phyloP scores from a whole-genome alignment of 1,140 invertebrate genomes.

The Oedothorax gibbosus region DNA sequence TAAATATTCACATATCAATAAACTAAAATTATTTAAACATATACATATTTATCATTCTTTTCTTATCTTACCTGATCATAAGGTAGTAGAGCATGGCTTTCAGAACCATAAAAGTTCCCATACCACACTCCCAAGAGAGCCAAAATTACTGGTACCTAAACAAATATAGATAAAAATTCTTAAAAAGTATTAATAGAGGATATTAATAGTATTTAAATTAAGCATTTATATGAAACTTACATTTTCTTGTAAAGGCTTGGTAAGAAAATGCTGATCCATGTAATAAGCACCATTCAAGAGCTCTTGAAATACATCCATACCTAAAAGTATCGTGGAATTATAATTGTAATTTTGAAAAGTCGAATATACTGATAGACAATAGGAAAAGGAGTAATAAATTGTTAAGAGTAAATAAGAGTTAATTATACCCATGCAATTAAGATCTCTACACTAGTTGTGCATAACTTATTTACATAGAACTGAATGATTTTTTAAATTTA shows the following conservation, averaged over 20 bases:
- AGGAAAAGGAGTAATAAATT: too few species aligned
- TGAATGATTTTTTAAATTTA: too few species aligned
- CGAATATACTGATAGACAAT: too few species aligned
- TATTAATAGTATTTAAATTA: slow-evolving; percentile 6
- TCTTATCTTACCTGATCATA: slow-evolving; percentile 80
- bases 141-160: slow-evolving; percentile 90
- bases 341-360: too few species aligned
- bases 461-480: too few species aligned
- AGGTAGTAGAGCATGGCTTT: slow-evolving; percentile 95
- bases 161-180: not conserved
- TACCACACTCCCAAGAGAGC: slow-evolving; percentile 98
- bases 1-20: too few species aligned
- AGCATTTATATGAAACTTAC: slow-evolving; percentile 73
- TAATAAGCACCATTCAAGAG: slow-evolving; percentile 90
- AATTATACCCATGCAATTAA: too few species aligned
- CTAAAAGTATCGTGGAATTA: slow-evolving; percentile 64
- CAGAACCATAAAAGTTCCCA: slow-evolving; percentile 92
- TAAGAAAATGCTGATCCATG: slow-evolving; percentile 95
- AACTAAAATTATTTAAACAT: too few species aligned
- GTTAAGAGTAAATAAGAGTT: too few species aligned
- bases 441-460: too few species aligned
- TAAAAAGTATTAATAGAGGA: not conserved
- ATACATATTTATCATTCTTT: too few species aligned
- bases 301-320: slow-evolving; percentile 94
- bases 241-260: slow-evolving; percentile 91